phyloP scores from a whole-genome alignment of 1,140 invertebrate species.

The Neodiprion pinetum region DNA sequence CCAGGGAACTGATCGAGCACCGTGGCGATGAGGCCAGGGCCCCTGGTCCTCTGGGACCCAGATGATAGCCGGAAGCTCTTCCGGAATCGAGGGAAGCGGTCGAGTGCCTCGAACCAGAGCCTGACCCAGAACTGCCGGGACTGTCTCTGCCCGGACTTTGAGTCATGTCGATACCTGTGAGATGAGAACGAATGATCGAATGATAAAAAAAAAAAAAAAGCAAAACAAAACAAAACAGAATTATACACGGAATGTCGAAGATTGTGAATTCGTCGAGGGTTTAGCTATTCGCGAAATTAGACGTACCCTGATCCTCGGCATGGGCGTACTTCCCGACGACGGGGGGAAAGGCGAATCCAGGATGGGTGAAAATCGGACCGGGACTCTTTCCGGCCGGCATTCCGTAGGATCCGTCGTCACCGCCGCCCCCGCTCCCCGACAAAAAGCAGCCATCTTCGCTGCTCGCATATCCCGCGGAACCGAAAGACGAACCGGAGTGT shows the following conservation, averaged over 20 bases:
- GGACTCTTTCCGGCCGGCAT: constrained; percentile 65
- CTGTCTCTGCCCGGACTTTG: constrained; percentile 89
- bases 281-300: background rate
- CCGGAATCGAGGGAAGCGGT: constrained; percentile 93
- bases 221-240: constrained; percentile 8
- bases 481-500: constrained; percentile 77
- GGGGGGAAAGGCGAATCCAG: constrained; percentile 64
- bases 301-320: constrained; percentile 68
- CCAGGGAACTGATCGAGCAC: constrained; percentile 80
- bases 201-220: background rate
- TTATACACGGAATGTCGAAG: background rate
- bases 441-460: constrained; percentile 73
- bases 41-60: constrained; percentile 59
- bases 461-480: constrained; percentile 77
- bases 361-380: constrained; percentile 63
- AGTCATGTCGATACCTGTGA: constrained; percentile 68
- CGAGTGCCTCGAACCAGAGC: constrained; percentile 86
- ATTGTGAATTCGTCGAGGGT: background rate
- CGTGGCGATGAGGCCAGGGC: constrained; percentile 61
- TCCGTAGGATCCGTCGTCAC: constrained; percentile 55
- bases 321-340: constrained; percentile 60
- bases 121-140: constrained; percentile 87
- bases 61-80: constrained; percentile 78
- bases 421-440: constrained; percentile 48
- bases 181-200: background rate